Conservation (phyloP, 2,113 vertebrate species). For the Lasiurus cinereus region DNA sequence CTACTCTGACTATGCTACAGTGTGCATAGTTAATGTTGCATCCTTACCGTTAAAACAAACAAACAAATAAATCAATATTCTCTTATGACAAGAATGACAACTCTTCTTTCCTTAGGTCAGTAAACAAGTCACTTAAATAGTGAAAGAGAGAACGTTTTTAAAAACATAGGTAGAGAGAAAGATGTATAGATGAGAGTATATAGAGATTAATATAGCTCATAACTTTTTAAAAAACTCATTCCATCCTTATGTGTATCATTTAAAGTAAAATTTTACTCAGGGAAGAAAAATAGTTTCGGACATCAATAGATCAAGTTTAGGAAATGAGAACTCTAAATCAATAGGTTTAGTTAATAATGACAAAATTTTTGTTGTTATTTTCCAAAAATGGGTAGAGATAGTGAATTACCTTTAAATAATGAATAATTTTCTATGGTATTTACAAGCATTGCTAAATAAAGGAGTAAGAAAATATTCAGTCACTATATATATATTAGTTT, state of each 20-base stretch:
- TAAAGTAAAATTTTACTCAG: neutral
- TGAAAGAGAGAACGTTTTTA: neutral
- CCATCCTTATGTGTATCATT: neutral
- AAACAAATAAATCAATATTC: slow-evolving; percentile 84
- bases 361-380: neutral
- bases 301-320: neutral
- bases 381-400: neutral
- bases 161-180: neutral
- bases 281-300: neutral
- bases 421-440: neutral
- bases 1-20: slow-evolving; percentile 91
- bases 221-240: slow-evolving; percentile 2
- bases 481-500: neutral
- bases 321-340: slow-evolving; percentile 24
- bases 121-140: slow-evolving; percentile 57
- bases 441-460: neutral
- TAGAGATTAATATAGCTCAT: neutral
- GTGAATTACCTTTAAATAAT: neutral
- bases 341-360: neutral
- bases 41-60: slow-evolving; percentile 87
- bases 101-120: slow-evolving; percentile 69
- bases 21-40: slow-evolving; percentile 90
- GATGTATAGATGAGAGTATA: neutral
- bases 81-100: slow-evolving; percentile 73
- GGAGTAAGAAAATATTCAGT: neutral